Percentiles rank a stretch among this genome's conserved stretches.
These are phyloP conservation scores for Tachina fera DNA, from an alignment of 2,888 invertebrate species.

Conservation along the genomic window DNA sequence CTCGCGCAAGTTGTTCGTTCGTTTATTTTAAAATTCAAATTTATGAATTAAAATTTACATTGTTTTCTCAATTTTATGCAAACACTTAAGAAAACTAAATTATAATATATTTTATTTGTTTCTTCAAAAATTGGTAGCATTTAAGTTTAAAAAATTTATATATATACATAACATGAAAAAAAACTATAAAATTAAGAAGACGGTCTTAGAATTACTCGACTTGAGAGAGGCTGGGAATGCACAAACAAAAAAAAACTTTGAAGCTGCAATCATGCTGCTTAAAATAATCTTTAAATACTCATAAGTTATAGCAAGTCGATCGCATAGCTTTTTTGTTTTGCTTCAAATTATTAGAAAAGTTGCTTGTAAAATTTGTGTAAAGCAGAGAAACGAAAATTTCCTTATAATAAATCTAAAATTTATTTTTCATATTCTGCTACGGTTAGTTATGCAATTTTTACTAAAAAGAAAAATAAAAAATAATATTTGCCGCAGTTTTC, in stretches of 20 bases:
- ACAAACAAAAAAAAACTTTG: neutral
- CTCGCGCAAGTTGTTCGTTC: neutral
- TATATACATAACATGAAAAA: conserved; percentile 4
- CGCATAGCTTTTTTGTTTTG: neutral
- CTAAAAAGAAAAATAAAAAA: too few relatives aligned
- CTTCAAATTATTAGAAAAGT: too few relatives aligned
- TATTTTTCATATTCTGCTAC: too few relatives aligned
- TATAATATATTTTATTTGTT: conserved; percentile 24
- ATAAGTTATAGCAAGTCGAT: too few relatives aligned
- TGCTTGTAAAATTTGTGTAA: too few relatives aligned
- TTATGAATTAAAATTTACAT: conserved; percentile 47
- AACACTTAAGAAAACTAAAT: conserved; percentile 17
- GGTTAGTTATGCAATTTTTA: too few relatives aligned
- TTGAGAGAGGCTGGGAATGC: too few relatives aligned
- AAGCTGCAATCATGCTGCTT: too few relatives aligned
- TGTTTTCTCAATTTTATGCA: conserved; percentile 40
- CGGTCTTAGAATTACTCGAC: neutral
- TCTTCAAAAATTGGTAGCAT: conserved; percentile 60
- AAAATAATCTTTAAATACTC: too few relatives aligned
- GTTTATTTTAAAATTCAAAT: conserved; percentile 71
- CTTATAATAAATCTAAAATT: too few relatives aligned
- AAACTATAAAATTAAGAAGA: conserved; percentile 7
- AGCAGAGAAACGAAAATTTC: too few relatives aligned
- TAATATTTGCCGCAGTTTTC: too few relatives aligned
- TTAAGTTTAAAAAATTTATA: conserved; percentile 58